phyloP scores from a whole-genome alignment of 2,888 invertebrate species.

The Biston betularia region DNA sequence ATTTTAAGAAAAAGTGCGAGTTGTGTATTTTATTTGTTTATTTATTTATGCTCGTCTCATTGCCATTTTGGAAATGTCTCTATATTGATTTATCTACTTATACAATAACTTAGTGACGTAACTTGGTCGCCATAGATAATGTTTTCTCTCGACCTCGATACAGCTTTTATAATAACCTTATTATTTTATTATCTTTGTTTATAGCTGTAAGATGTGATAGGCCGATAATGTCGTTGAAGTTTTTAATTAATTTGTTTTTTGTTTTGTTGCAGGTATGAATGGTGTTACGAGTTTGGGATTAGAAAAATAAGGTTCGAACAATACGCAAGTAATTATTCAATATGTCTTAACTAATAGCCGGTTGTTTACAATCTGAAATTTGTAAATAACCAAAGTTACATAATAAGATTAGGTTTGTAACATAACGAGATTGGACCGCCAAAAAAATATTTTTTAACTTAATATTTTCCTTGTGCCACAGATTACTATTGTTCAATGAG shows the following conservation, averaged over 20 bases:
- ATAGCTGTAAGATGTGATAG: slow-evolving; percentile 23
- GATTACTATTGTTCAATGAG: too few relatives aligned
- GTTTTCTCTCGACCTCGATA: slow-evolving; percentile 39
- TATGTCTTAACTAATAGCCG: neutral
- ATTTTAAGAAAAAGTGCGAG: too few relatives aligned
- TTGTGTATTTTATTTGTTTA: too few relatives aligned
- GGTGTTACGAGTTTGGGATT: slow-evolving; percentile 2
- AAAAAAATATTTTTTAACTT: too few relatives aligned
- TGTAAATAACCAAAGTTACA: too few relatives aligned
- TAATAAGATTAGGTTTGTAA: too few relatives aligned
- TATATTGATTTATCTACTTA: neutral
- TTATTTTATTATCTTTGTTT: slow-evolving; percentile 30
- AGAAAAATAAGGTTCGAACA: neutral
- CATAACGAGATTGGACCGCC: too few relatives aligned
- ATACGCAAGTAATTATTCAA: neutral
- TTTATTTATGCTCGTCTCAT: neutral
- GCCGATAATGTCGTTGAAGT: slow-evolving; percentile 27
- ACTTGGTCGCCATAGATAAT: slow-evolving; percentile 29
- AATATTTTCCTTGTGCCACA: too few relatives aligned
- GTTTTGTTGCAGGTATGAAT: slow-evolving; percentile 39
- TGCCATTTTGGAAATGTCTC: neutral
- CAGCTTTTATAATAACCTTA: slow-evolving; percentile 27
- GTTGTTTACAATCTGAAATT: neutral
- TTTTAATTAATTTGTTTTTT: slow-evolving; percentile 32
- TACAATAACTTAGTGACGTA: slow-evolving; percentile 37